phyloP scores from a whole-genome alignment of 2,113 vertebrate species.

The Varanus salvator region DNA sequence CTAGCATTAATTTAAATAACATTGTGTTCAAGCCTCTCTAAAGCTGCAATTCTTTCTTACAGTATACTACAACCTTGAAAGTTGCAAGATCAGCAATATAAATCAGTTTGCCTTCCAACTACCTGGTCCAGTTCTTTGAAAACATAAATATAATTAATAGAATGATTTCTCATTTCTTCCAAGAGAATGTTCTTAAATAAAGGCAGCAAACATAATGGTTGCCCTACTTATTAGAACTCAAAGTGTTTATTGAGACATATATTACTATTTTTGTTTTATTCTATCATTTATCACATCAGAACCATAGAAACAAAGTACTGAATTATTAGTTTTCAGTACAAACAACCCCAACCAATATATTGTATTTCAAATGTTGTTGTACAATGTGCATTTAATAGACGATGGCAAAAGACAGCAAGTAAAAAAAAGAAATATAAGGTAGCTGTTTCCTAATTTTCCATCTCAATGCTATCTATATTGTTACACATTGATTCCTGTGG shows the following conservation, averaged over 20 bases:
- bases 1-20: background rate
- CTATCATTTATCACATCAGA: background rate
- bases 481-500: background rate
- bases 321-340: slow-evolving; percentile 33
- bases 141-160: background rate
- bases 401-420: slow-evolving; percentile 37
- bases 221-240: slow-evolving; percentile 1
- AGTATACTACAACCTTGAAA: background rate
- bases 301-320: slow-evolving; percentile 7
- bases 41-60: background rate
- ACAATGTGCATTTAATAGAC: slow-evolving; percentile 10
- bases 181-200: background rate
- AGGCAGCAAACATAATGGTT: slow-evolving; percentile 1
- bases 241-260: background rate
- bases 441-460: slow-evolving; percentile 39
- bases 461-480: slow-evolving; percentile 2
- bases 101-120: slow-evolving; percentile 23
- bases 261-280: slow-evolving; percentile 30
- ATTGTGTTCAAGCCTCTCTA: background rate
- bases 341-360: slow-evolving; percentile 3
- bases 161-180: background rate
- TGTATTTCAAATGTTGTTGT: slow-evolving; percentile 30
- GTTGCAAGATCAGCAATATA: background rate
- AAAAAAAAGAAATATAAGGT: slow-evolving; percentile 66
- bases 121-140: slow-evolving; percentile 27